phyloP scores from a whole-genome alignment of 2,888 invertebrate genomes.

The Dioctria rufipes region DNA sequence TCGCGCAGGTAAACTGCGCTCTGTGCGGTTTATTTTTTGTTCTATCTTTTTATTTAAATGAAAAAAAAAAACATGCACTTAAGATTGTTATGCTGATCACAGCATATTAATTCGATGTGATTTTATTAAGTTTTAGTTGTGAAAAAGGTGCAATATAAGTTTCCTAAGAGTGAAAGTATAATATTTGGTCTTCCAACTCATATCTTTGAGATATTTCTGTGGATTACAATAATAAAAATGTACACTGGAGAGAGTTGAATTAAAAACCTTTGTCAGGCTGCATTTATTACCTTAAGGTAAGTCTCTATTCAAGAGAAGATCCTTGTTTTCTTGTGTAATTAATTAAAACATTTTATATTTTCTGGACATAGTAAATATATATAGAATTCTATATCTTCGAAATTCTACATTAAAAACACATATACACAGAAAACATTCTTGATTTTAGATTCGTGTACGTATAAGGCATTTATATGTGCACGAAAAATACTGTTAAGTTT shows the following conservation, averaged over 20 bases:
- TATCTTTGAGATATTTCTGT: neutral
- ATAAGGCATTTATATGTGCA: slow-evolving; percentile 5
- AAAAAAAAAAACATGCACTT: neutral
- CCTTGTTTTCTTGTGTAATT: no score
- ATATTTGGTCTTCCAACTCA: neutral
- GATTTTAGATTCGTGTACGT: no score
- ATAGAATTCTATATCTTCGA: no score
- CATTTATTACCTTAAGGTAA: neutral
- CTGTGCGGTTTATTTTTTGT: slow-evolving; percentile 62
- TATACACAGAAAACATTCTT: neutral
- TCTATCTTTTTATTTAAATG: slow-evolving; percentile 7
- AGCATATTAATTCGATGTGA: slow-evolving; percentile 3
- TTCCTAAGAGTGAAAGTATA: slow-evolving; percentile 21
- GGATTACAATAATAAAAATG: neutral
- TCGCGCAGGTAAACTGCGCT: slow-evolving; percentile 67
- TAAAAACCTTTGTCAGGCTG: neutral
- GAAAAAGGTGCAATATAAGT: slow-evolving; percentile 15
- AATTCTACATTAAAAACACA: slow-evolving; percentile 12
- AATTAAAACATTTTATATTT: no score
- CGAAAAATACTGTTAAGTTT: slow-evolving; percentile 45
- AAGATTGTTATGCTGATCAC: slow-evolving; percentile 11
- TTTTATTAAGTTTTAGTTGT: neutral
- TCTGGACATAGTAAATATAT: no score
- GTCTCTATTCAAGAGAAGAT: neutral
- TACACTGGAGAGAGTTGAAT: neutral